phyloP scores from a whole-genome alignment of 2,113 vertebrate species.

The Gorsachius goisagi region DNA sequence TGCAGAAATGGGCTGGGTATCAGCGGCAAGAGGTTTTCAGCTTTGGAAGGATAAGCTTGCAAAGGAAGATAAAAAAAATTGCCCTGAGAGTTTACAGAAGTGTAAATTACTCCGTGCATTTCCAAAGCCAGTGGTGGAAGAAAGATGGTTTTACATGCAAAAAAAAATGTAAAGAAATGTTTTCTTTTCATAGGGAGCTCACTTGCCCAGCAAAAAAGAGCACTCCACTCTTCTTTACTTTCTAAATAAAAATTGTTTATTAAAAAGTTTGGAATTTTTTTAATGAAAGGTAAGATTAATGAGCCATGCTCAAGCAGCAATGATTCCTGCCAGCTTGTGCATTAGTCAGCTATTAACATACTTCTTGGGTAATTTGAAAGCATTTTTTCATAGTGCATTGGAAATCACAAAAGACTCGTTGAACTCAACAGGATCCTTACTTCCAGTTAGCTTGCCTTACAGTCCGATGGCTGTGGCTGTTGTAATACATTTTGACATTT shows the following conservation, averaged over 20 bases:
- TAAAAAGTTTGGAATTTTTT: constrained; percentile 24
- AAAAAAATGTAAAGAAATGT: background rate
- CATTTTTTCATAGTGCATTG: constrained; percentile 20
- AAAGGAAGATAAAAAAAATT: background rate
- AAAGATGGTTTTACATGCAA: background rate
- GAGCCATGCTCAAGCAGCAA: constrained; percentile 19
- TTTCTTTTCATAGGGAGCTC: background rate
- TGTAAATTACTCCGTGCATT: background rate
- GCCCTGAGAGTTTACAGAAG: background rate
- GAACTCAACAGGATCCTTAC: background rate
- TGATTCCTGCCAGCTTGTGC: constrained; percentile 52
- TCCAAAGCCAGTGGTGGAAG: background rate
- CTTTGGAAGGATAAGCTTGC: background rate
- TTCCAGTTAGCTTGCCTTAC: background rate
- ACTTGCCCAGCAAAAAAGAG: background rate
- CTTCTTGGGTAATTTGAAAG: constrained; percentile 52
- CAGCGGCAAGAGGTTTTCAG: background rate
- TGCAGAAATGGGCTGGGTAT: background rate
- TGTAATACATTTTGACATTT: background rate
- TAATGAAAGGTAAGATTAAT: constrained; percentile 50
- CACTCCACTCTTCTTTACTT: background rate
- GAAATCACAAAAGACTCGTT: constrained; percentile 59
- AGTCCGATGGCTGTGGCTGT: background rate
- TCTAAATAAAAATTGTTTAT: constrained; percentile 46
- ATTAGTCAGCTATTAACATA: constrained; percentile 68